phyloP scores from a whole-genome alignment of 2,113 vertebrate species.

The Antidorcas marsupialis region DNA sequence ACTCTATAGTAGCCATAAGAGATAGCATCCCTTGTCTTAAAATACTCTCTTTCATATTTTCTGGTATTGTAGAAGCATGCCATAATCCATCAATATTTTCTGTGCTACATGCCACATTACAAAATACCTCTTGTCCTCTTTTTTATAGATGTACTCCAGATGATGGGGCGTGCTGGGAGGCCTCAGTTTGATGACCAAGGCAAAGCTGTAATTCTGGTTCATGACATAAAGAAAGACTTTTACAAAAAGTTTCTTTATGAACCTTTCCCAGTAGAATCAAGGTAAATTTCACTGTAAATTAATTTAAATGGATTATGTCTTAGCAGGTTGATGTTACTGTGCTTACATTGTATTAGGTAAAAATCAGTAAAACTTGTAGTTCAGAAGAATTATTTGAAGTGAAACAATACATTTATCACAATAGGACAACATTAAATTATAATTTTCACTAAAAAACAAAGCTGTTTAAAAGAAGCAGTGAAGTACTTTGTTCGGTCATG shows the following conservation, averaged over 20 bases:
- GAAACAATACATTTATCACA: not conserved
- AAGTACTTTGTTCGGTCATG: not conserved
- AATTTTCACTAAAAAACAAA: not conserved
- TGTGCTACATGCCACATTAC: not conserved
- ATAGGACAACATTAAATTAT: not conserved
- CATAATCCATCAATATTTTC: not conserved
- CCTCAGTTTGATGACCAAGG: constrained; percentile 99
- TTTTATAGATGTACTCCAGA: constrained; percentile 95
- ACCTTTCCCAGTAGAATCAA: constrained; percentile 98
- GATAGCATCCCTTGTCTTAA: not conserved
- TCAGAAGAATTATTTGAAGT: not conserved
- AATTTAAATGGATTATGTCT: constrained; percentile 3
- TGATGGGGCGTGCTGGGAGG: constrained; percentile 98
- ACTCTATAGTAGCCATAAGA: not conserved
- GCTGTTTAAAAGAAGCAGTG: not conserved
- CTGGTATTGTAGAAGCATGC: not conserved
- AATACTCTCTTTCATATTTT: not conserved
- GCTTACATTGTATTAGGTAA: constrained; percentile 5
- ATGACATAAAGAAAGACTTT: constrained; percentile 99
- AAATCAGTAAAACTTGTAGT: not conserved
- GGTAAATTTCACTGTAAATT: constrained; percentile 79
- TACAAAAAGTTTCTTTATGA: constrained; percentile 99
- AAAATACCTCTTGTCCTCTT: constrained; percentile 32
- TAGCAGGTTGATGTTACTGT: not conserved
- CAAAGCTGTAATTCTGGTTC: constrained; percentile 98